phyloP scores from a whole-genome alignment of 2,888 invertebrate genomes.

The Saturnia pavonia region DNA sequence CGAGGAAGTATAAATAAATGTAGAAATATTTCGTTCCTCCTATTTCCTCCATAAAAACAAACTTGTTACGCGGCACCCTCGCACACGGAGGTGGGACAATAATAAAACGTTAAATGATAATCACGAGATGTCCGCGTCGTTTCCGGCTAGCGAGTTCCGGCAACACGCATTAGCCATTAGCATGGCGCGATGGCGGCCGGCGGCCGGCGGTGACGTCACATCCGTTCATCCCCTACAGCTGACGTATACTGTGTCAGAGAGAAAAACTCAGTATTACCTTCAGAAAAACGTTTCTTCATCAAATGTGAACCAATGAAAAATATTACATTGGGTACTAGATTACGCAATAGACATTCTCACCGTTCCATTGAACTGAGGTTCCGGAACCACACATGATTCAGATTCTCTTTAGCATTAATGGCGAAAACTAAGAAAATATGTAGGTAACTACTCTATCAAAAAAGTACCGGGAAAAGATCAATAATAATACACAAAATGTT shows the following conservation, averaged over 20 bases:
- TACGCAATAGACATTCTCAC: neutral
- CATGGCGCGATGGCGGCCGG: too few species aligned
- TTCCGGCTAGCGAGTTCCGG: conserved; percentile 71
- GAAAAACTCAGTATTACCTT: neutral
- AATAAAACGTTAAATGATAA: conserved; percentile 79
- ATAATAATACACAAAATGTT: too few species aligned
- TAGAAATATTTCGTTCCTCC: neutral
- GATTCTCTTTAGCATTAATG: neutral
- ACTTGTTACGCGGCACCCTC: neutral
- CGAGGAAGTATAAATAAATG: neutral
- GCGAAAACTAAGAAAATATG: too few species aligned
- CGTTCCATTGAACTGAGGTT: neutral
- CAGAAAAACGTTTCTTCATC: neutral
- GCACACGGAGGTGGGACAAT: conserved; percentile 29
- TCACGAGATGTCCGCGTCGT: conserved; percentile 71
- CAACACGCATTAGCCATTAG: conserved; percentile 79
- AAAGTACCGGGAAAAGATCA: too few species aligned
- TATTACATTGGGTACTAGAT: neutral
- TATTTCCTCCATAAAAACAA: conserved; percentile 4
- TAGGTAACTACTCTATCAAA: too few species aligned
- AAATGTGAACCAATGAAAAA: neutral
- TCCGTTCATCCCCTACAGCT: conserved; percentile 46
- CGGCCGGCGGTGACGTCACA: conserved; percentile 67
- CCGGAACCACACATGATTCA: neutral
- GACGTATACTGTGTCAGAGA: neutral